Percentiles rank a stretch among this genome's conserved stretches.
phyloP scores from a whole-genome alignment of 2,888 invertebrate genomes.

The Ischnura elegans region DNA sequence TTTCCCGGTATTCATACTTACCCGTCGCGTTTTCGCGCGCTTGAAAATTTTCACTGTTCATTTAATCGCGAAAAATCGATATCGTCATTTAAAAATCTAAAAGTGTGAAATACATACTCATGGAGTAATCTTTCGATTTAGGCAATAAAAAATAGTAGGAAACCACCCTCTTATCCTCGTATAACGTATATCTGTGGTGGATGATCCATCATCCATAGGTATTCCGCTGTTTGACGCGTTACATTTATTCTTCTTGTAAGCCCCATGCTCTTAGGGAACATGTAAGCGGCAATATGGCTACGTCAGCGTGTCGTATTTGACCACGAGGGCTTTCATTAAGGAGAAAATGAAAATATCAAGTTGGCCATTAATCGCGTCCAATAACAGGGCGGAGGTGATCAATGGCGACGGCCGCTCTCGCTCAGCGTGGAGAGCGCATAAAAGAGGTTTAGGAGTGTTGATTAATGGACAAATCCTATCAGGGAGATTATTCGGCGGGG shows the following conservation, averaged over 20 bases:
- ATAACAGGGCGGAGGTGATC: slow-evolving; percentile 14
- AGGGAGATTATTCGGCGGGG: slow-evolving; percentile 11
- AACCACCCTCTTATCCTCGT: no score
- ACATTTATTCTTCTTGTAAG: neutral
- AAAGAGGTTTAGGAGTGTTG: slow-evolving; percentile 22
- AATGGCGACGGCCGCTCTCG: neutral
- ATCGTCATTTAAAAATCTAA: no score
- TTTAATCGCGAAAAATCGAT: no score
- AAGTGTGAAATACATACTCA: no score
- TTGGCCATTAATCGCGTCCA: neutral
- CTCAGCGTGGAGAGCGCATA: neutral
- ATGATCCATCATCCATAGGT: neutral
- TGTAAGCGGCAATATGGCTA: neutral
- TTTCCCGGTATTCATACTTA: no score
- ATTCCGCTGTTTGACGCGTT: no score
- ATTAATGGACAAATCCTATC: slow-evolving; percentile 35
- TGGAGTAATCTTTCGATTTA: no score
- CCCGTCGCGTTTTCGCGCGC: no score
- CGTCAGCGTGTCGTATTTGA: neutral
- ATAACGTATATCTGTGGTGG: no score
- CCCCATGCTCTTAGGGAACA: neutral
- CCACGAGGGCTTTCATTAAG: neutral
- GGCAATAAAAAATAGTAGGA: no score
- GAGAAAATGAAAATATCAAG: slow-evolving; percentile 12
- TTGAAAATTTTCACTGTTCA: no score